These are phyloP conservation scores for Glareola pratincola DNA, from an alignment of 2,113 vertebrate genomes.

Conservation along the genomic window DNA sequence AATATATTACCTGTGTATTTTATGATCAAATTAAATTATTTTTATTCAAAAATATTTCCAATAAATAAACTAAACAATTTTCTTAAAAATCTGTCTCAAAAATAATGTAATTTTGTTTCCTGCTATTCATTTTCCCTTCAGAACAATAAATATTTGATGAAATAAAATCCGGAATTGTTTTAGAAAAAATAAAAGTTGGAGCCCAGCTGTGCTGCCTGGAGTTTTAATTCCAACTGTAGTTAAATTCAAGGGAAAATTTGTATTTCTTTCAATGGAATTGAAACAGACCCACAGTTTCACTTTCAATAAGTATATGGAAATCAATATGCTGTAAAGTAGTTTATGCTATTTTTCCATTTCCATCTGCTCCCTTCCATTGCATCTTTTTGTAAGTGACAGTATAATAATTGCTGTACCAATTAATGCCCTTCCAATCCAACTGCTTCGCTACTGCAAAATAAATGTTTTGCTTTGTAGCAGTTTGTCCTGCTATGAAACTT, in stretches of 20 bases:
- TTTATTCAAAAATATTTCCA: not conserved
- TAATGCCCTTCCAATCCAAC: slow-evolving; percentile 50
- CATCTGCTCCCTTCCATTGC: slow-evolving; percentile 49
- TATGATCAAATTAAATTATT: not conserved
- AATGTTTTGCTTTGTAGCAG: slow-evolving; percentile 51
- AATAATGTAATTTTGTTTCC: not conserved
- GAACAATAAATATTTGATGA: not conserved
- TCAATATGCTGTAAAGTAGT: slow-evolving; percentile 17
- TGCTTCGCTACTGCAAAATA: slow-evolving; percentile 31
- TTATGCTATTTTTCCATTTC: slow-evolving; percentile 41
- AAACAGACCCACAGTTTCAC: not conserved
- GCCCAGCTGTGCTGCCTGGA: not conserved
- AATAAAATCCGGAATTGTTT: not conserved
- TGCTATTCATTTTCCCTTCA: not conserved
- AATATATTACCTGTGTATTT: not conserved
- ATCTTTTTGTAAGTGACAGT: slow-evolving; percentile 35
- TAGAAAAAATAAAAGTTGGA: not conserved
- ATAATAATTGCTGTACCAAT: slow-evolving; percentile 43
- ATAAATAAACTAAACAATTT: not conserved
- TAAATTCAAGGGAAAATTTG: not conserved
- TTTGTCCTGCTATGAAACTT: slow-evolving; percentile 55
- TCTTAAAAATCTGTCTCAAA: not conserved
- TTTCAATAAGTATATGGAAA: slow-evolving; percentile 36
- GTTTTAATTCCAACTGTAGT: not conserved
- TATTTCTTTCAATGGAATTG: slow-evolving; percentile 32